phyloP scores from a whole-genome alignment of 1,140 invertebrate genomes.

The Ostrea edulis region DNA sequence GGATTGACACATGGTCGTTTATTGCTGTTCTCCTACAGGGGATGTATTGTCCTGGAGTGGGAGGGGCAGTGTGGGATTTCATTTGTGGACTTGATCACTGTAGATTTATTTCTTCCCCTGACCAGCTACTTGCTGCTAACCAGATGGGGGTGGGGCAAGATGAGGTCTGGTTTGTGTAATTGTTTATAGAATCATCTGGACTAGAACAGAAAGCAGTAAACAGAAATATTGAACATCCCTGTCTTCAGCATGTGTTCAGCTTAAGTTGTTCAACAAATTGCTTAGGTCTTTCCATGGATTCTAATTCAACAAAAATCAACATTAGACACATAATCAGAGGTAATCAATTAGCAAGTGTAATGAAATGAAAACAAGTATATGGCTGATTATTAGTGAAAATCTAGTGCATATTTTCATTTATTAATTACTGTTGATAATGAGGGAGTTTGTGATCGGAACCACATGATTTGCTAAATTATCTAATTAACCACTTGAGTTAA shows the following conservation, averaged over 20 bases:
- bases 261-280: too few relatives aligned
- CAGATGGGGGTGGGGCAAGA: background rate
- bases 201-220: too few relatives aligned
- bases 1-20: constrained; percentile 28
- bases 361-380: background rate
- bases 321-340: too few relatives aligned
- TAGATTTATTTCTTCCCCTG: background rate
- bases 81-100: background rate
- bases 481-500: constrained; percentile 20
- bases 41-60: background rate
- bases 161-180: background rate
- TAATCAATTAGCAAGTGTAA: background rate
- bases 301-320: too few relatives aligned
- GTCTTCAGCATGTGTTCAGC: too few relatives aligned
- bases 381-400: background rate
- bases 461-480: constrained; percentile 13
- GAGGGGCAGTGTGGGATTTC: background rate
- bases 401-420: background rate
- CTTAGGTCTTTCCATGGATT: too few relatives aligned
- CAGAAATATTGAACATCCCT: too few relatives aligned
- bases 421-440: background rate
- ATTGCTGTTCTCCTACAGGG: background rate
- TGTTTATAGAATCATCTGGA: background rate
- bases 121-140: background rate
- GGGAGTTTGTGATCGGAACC: background rate